Base-by-base conservation (phyloP, 2,797 vertebrate species). In the Hydrophis major region DNA sequence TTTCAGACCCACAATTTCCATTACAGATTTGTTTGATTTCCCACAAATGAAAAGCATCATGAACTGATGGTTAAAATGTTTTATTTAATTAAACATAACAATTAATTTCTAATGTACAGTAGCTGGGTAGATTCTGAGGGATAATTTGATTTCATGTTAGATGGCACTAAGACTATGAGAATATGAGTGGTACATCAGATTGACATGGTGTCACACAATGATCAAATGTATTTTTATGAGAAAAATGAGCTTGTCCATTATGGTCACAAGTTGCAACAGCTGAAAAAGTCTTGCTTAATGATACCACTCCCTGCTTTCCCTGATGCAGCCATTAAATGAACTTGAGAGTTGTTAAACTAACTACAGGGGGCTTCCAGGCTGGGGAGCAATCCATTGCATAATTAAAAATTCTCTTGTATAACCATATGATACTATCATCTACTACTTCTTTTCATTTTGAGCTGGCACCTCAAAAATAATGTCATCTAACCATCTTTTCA, bases 321-420 rank as follows among this genome's bases (percentile, higher is more conserved):
- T 74, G 66, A 37, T 37, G n/a, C 66, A 74, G n/a, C n/a, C 14
- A 37, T 37, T 74, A 74, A 74, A 74, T 74, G 66, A 74, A 37
- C 16, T 6, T 32, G 66, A 69, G n/a, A 14, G n/a, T 16, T 74
- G n/a, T 74, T 74, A 74, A 74, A 74, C 5, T 6, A 69, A 69
- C 14, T 32, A 32, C 6, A 74, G n/a, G n/a, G 28, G 28, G n/a
- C 63, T 13, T 69, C 63, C 25, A 32, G n/a, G 63, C 42, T 42
- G 42, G 42, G 42, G 42, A 42, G 42, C 42, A 16, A 66, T 74
- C 86, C 47, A 57, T 16, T 78, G 37, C 63, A 60, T 60, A 93
- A 93, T 93, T 93, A 90, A 88, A 74, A n/a, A 63, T 74, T 91
- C 50, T 69, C 61, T 37, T 90, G 32, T 55, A 50, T n/a, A 56